Percentiles rank a stretch among this genome's conserved stretches.
phyloP scores from a whole-genome alignment of 2,113 vertebrate genomes.

The Apaloderma vittatum region DNA sequence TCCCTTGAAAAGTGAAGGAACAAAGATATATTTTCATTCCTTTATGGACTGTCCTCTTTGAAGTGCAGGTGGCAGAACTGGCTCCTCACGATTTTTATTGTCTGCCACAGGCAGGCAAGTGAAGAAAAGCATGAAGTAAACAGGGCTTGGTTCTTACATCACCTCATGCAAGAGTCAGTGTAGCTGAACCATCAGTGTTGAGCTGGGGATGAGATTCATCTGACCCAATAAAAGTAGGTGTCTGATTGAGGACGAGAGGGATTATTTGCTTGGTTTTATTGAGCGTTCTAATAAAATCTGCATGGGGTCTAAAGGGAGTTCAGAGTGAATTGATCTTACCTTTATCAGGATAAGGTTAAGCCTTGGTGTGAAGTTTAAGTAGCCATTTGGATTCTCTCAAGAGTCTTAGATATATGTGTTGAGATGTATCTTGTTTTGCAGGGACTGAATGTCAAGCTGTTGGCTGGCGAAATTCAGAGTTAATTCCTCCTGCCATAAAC shows the following conservation, averaged over 20 bases:
- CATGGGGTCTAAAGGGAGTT: not conserved
- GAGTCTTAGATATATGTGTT: not conserved
- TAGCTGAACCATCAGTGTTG: not conserved
- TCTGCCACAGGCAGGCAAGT: not conserved
- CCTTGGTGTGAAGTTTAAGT: not conserved
- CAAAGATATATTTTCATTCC: not conserved
- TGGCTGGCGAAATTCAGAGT: not conserved
- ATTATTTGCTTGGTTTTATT: not conserved
- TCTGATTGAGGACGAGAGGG: not conserved
- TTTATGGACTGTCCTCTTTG: not conserved
- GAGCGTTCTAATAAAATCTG: not conserved
- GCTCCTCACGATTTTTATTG: not conserved
- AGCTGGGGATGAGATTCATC: not conserved
- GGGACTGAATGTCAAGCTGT: not conserved
- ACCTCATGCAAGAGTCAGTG: accelerated
- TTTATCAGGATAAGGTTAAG: not conserved
- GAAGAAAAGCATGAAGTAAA: not conserved
- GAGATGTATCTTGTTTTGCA: not conserved
- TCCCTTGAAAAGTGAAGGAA: not conserved
- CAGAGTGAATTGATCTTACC: not conserved
- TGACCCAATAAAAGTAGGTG: not conserved
- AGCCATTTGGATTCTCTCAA: not conserved
- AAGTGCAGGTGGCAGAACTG: not conserved
- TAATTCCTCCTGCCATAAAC: not conserved
- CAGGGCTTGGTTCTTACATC: not conserved